These are phyloP conservation scores for Vanessa cardui DNA, from an alignment of 2,888 invertebrate genomes.

Conservation along the genomic window DNA sequence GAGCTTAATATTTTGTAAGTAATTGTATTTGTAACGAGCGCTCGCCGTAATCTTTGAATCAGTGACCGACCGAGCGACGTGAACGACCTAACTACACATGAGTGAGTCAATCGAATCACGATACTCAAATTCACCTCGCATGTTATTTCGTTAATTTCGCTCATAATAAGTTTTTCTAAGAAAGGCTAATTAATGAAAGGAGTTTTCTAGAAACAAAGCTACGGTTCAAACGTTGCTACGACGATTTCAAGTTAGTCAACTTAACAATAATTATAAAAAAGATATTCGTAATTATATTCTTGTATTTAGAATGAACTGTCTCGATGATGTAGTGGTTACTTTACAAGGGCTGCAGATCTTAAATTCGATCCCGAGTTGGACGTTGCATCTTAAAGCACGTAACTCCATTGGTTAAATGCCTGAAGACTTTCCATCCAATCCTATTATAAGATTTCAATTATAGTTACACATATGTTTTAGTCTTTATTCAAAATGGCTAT, in stretches of 20 bases:
- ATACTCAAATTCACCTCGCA: slow-evolving; percentile 37
- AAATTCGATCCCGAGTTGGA: too few relatives aligned
- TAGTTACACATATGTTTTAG: too few relatives aligned
- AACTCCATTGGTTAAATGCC: too few relatives aligned
- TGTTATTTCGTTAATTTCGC: slow-evolving; percentile 39
- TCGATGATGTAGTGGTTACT: too few relatives aligned
- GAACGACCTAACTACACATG: slow-evolving; percentile 49
- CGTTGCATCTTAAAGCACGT: too few relatives aligned
- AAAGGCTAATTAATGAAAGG: slow-evolving; percentile 18
- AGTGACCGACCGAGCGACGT: slow-evolving; percentile 52
- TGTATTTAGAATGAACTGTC: too few relatives aligned
- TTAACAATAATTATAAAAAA: not conserved
- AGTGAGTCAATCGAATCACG: slow-evolving; percentile 43
- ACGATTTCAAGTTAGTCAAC: not conserved
- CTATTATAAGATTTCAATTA: too few relatives aligned
- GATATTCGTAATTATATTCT: too few relatives aligned
- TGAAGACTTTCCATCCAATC: too few relatives aligned
- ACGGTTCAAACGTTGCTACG: too few relatives aligned
- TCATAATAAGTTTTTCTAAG: slow-evolving; percentile 29
- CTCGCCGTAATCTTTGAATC: slow-evolving; percentile 37
- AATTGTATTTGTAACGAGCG: slow-evolving; percentile 9
- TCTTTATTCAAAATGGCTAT: too few relatives aligned
- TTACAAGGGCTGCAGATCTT: too few relatives aligned
- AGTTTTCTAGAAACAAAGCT: not conserved
- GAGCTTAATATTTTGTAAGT: not conserved